A percentile compares a stretch with the other conserved stretches of the same genome.
Evolutionary conservation across 2,888 invertebrate species (phyloP).

Genomic region (Gastrophysa polygoni): DNA sequence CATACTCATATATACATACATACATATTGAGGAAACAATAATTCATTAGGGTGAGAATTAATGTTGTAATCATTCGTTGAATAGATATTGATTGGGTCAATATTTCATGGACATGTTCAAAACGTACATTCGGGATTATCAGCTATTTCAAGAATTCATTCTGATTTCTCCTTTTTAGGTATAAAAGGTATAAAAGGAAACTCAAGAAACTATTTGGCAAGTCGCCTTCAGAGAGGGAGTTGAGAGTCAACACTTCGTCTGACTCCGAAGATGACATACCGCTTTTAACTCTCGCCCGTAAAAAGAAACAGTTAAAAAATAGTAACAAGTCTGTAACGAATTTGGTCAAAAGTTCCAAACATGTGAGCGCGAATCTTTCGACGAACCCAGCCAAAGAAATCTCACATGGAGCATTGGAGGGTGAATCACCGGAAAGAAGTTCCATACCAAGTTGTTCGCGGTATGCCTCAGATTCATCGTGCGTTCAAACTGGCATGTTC

Average conservation of each 20-base stretch:
- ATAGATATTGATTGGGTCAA: no score
- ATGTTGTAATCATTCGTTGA: no score
- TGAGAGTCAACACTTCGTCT: conserved; percentile 21
- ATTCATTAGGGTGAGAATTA: no score
- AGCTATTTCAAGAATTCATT: no score
- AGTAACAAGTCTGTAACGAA: conserved; percentile 14
- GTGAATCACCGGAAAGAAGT: background rate
- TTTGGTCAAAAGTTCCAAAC: conserved; percentile 6
- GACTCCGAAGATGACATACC: conserved; percentile 38
- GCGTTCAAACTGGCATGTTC: background rate
- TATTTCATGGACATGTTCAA: no score
- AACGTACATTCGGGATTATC: no score
- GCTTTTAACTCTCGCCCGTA: conserved; percentile 24
- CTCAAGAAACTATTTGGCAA: conserved; percentile 19
- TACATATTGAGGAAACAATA: no score
- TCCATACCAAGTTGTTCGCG: conserved; percentile 25
- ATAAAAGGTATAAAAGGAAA: conserved; percentile 31
- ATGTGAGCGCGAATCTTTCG: background rate
- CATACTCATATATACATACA: no score
- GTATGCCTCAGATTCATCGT: conserved; percentile 19
- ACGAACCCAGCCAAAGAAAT: conserved; percentile 19
- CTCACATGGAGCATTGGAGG: conserved; percentile 6
- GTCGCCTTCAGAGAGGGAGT: conserved; percentile 20
- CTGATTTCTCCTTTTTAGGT: conserved; percentile 17
- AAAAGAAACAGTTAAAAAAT: conserved; percentile 23